Evolutionary conservation across 2,888 invertebrate genomes (phyloP).

Genomic region (Plusia festucae): DNA sequence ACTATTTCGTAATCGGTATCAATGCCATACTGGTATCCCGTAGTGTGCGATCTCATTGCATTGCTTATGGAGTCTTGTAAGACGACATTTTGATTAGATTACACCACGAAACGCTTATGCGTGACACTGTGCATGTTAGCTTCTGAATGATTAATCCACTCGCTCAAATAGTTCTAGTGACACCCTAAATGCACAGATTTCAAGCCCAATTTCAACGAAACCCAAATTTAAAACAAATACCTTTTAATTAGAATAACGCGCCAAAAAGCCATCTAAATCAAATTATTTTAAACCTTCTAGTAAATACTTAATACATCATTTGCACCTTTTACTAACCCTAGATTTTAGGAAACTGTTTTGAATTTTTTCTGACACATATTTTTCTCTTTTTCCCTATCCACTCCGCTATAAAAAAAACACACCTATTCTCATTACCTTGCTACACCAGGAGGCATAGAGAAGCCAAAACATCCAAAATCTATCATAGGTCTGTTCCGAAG

Average conservation of each 20-base stretch:
- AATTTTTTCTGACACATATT: conserved; percentile 72
- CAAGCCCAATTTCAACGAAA: conserved; percentile 3
- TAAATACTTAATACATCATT: conserved; percentile 4
- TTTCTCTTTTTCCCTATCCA: conserved; percentile 72
- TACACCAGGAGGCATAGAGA: conserved; percentile 94
- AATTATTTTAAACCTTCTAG: not conserved
- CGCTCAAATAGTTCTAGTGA: conserved; percentile 11
- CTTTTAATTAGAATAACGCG: not conserved
- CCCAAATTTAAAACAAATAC: not conserved
- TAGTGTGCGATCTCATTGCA: conserved; percentile 16
- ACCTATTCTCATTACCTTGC: conserved; percentile 64
- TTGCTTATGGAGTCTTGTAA: conserved; percentile 3
- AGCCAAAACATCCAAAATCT: conserved; percentile 95
- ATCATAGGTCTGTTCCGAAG: conserved; percentile 96
- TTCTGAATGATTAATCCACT: conserved; percentile 15
- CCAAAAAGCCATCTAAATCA: conserved; percentile 8
- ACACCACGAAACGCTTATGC: conserved; percentile 14
- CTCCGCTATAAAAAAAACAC: conserved; percentile 62
- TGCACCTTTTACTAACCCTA: conserved; percentile 52
- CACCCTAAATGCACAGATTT: conserved; percentile 23
- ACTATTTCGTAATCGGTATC: not conserved
- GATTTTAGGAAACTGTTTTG: conserved; percentile 52
- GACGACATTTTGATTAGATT: not conserved
- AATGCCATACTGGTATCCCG: not conserved
- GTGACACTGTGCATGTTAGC: conserved; percentile 48